Evolutionary conservation across 2,888 invertebrate genomes (phyloP), one percentile per base, ranked within the genome.

Genomic region (Agrochola litura): DNA sequence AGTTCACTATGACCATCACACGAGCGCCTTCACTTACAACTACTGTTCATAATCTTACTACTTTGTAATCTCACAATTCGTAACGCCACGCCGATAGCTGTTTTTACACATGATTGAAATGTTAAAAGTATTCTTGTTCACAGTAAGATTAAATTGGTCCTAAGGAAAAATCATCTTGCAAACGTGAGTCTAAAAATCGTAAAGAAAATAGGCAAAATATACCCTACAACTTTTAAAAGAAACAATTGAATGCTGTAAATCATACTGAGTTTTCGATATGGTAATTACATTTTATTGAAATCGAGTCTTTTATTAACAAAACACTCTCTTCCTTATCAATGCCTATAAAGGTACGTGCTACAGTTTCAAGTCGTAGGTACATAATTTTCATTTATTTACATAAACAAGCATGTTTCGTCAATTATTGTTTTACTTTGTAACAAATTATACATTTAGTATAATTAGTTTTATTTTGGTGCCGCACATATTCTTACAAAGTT

Each of bases 61-160:
- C 76, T 83, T 79, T 75, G 46, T 81, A 82, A 89, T 88, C 84
- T 81, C 79, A 77, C 82, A 90, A 94, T 95, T 95, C 91, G 94
- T 88, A 86, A 94, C 89, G 93, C 94, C 91, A 93, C 89, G 93
- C 94, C 91, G 93, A 94, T 94, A 93, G 92, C 73, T 76, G 63
- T 56, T 65, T 79, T 56, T 63, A 71, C 49, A 46, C 25, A 63
- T 63, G 75, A 68, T 75, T 70, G 22, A 54, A 64, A 41, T 56
- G 6, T 4, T 49, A n/a, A n/a, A 52, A 37, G 22, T 66, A 14
- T 60, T 63, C 16, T 69, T 64, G 37, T 61, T 49, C n/a, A 58
- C 43, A 19, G 37, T 60, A n/a, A 5, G 14, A 64, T 67, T 14
- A 14, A 30, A 56, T n/a, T 12, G 19, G 22, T 68, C 54, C 6